Evolutionary conservation across 2,797 vertebrate genomes (phyloP).

Genomic region (Stomatorhinus walkeri): DNA sequence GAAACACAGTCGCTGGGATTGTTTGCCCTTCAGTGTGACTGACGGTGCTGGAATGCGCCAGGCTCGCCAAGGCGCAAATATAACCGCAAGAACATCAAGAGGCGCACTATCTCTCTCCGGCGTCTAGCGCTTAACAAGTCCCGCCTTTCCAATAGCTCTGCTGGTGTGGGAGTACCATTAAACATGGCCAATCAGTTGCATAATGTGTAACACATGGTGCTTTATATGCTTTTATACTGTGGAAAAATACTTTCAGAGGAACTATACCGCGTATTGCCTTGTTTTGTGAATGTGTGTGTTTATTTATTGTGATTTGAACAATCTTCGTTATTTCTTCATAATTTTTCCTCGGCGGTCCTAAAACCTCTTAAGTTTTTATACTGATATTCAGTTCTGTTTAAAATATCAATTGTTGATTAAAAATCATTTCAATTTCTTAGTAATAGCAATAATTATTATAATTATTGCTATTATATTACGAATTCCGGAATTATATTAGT

Average conservation of each 20-base stretch:
- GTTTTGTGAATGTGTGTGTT: neutral
- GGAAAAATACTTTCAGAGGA: neutral
- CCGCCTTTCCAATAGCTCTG: neutral
- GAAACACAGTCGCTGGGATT: neutral
- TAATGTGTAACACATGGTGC: neutral
- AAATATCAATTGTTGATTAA: neutral
- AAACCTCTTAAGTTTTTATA: neutral
- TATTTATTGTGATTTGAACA: neutral
- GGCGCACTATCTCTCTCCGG: neutral
- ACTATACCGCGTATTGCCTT: neutral
- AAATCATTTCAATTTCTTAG: neutral
- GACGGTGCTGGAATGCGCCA: slow-evolving; percentile 34
- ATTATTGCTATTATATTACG: neutral
- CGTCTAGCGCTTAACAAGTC: slow-evolving; percentile 13
- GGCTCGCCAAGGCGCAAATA: neutral
- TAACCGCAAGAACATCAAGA: neutral
- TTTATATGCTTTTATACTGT: neutral
- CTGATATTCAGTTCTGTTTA: neutral
- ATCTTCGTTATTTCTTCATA: neutral
- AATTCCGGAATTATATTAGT: neutral
- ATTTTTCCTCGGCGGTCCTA: neutral
- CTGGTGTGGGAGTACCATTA: neutral
- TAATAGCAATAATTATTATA: neutral
- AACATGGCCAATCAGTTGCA: neutral
- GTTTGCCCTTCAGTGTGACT: slow-evolving; percentile 2